Evolutionary conservation across 2,113 vertebrate species (phyloP).

Genomic region (Glaucidium brasilianum): DNA sequence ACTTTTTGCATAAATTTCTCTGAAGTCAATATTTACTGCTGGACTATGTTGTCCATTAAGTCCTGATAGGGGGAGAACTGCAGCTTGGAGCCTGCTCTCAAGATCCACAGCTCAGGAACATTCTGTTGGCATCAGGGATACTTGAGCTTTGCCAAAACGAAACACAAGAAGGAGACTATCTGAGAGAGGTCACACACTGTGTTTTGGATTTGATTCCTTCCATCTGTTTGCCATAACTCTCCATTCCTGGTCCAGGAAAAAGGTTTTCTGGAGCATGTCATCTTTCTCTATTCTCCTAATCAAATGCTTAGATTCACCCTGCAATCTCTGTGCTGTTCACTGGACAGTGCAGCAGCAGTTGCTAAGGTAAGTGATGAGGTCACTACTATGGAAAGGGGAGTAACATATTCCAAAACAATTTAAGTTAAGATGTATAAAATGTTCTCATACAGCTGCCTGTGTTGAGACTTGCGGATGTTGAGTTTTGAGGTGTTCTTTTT

Average conservation of each 20-base stretch:
- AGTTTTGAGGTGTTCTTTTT: not conserved
- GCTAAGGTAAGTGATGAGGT: not conserved
- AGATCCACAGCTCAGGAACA: constrained; percentile 20
- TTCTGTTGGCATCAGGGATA: not conserved
- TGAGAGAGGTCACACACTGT: constrained; percentile 48
- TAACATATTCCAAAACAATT: not conserved
- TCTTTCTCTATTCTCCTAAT: not conserved
- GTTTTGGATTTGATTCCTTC: constrained; percentile 10
- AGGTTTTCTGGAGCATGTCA: constrained; percentile 37
- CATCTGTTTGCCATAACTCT: constrained; percentile 59
- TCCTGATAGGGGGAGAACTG: not conserved
- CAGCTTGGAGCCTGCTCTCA: constrained; percentile 1
- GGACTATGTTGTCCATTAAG: not conserved
- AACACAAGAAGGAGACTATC: constrained; percentile 9
- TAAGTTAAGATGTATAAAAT: not conserved
- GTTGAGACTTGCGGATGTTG: not conserved
- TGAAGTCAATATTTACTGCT: constrained; percentile 7
- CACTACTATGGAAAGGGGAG: not conserved
- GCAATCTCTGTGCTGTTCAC: not conserved
- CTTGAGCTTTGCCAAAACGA: not conserved
- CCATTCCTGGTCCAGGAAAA: constrained; percentile 46
- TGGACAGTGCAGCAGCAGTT: not conserved
- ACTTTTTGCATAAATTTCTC: not conserved
- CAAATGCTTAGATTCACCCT: not conserved
- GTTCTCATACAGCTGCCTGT: not conserved